phyloP scores from a whole-genome alignment of 2,797 vertebrate genomes.

The Argyrosomus regius region DNA sequence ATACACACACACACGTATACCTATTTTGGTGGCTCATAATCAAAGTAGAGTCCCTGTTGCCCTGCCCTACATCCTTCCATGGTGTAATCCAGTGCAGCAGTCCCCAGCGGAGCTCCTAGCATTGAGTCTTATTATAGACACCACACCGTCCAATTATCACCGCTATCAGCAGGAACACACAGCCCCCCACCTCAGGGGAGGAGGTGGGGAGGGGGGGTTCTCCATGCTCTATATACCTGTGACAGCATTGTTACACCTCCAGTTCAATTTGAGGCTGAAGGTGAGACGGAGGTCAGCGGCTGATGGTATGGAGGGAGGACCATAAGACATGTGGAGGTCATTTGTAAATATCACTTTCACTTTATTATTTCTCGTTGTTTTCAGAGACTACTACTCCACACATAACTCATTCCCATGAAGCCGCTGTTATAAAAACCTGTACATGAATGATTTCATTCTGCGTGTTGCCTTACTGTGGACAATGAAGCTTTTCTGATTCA shows the following conservation, averaged over 20 bases:
- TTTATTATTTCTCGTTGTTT: background rate
- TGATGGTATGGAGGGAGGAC: background rate
- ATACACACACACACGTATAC: constrained; percentile 53
- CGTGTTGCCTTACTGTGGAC: too few species aligned
- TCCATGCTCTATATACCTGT: constrained; percentile 64
- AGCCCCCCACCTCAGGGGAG: constrained; percentile 3
- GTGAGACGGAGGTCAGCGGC: constrained; percentile 38
- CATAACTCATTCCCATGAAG: too few species aligned
- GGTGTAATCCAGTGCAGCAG: constrained; percentile 81
- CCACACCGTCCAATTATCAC: constrained; percentile 85
- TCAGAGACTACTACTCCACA: too few species aligned
- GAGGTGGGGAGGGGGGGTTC: background rate
- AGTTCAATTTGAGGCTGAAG: constrained; percentile 45
- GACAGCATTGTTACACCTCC: constrained; percentile 31
- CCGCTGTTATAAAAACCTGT: too few species aligned
- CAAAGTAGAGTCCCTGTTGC: constrained; percentile 84
- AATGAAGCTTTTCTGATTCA: too few species aligned
- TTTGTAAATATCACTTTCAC: background rate
- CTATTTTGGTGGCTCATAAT: constrained; percentile 85
- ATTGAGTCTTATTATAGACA: constrained; percentile 85
- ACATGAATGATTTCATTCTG: too few species aligned
- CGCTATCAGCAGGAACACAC: constrained; percentile 60
- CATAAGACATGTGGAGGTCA: background rate
- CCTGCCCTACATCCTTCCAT: constrained; percentile 83
- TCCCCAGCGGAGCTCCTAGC: constrained; percentile 77